phyloP scores from a whole-genome alignment of 1,140 invertebrate species.

The Heliconius congener region DNA sequence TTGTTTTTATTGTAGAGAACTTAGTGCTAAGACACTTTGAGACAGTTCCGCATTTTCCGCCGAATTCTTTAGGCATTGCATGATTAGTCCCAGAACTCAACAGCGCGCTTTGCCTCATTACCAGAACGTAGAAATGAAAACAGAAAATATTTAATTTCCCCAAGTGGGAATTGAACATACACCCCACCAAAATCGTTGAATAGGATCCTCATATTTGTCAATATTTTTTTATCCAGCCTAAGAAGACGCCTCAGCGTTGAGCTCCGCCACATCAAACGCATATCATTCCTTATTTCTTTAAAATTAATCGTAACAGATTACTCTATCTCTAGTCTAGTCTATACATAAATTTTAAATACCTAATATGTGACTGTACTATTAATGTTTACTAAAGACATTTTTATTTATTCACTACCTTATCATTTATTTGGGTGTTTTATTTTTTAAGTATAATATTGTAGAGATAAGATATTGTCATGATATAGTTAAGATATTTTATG shows the following conservation, averaged over 20 bases:
- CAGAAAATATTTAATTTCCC: too few species aligned
- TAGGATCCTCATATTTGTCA: too few species aligned
- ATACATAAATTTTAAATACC: not conserved
- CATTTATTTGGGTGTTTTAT: conserved; percentile 18
- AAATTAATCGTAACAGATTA: too few species aligned
- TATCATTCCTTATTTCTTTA: too few species aligned
- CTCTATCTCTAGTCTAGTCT: too few species aligned
- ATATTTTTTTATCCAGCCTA: too few species aligned
- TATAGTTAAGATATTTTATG: too few species aligned
- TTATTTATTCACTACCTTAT: conserved; percentile 25
- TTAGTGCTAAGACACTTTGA: not conserved
- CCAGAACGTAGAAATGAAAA: too few species aligned
- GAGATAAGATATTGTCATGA: not conserved
- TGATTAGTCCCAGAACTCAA: not conserved
- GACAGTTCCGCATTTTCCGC: not conserved
- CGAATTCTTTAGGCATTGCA: not conserved
- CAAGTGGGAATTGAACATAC: not conserved
- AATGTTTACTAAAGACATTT: conserved; percentile 37
- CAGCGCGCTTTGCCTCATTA: not conserved
- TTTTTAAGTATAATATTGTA: not conserved
- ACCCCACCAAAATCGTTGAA: too few species aligned
- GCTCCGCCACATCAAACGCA: too few species aligned
- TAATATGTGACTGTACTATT: not conserved
- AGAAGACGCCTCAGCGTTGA: too few species aligned
- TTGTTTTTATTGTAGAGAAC: too few species aligned